Percentiles rank a stretch among this genome's conserved stretches.
These are phyloP conservation scores for Bryconaethiops microstoma DNA, from an alignment of 2,797 vertebrate species.

Conservation along the genomic window DNA sequence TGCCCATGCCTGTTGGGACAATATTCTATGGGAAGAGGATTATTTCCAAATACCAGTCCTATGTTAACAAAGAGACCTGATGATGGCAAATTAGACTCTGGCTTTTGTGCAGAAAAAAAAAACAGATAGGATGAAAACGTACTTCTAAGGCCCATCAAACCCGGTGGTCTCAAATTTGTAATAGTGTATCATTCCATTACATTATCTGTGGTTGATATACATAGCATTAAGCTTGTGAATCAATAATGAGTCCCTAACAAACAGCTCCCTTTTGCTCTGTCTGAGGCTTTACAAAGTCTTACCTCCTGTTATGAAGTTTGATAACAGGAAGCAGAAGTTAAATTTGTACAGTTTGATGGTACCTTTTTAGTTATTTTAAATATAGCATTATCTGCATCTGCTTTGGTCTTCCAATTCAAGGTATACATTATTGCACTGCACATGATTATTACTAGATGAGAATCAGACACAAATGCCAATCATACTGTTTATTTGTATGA, in stretches of 20 bases:
- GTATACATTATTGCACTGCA: background rate
- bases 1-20: slow-evolving; percentile 82
- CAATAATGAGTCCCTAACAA: slow-evolving; percentile 29
- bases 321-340: background rate
- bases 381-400: background rate
- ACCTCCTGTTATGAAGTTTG: background rate
- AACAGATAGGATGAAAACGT: slow-evolving; percentile 64
- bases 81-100: slow-evolving; percentile 83
- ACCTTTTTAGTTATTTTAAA: background rate
- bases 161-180: slow-evolving; percentile 79
- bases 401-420: background rate
- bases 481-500: slow-evolving; percentile 12
- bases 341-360: background rate
- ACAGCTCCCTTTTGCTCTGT: slow-evolving; percentile 2
- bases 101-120: slow-evolving; percentile 75
- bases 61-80: slow-evolving; percentile 84
- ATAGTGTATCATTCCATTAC: slow-evolving; percentile 71
- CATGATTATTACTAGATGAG: background rate
- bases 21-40: slow-evolving; percentile 83
- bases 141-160: slow-evolving; percentile 71
- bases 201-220: slow-evolving; percentile 66
- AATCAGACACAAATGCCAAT: slow-evolving; percentile 4
- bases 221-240: slow-evolving; percentile 60
- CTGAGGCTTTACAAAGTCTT: slow-evolving; percentile 20
- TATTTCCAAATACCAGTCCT: slow-evolving; percentile 84